A percentile compares a stretch with the other conserved stretches of the same genome.
phyloP scores from a whole-genome alignment of 2,113 vertebrate species.

The Leptobrachium leishanense region DNA sequence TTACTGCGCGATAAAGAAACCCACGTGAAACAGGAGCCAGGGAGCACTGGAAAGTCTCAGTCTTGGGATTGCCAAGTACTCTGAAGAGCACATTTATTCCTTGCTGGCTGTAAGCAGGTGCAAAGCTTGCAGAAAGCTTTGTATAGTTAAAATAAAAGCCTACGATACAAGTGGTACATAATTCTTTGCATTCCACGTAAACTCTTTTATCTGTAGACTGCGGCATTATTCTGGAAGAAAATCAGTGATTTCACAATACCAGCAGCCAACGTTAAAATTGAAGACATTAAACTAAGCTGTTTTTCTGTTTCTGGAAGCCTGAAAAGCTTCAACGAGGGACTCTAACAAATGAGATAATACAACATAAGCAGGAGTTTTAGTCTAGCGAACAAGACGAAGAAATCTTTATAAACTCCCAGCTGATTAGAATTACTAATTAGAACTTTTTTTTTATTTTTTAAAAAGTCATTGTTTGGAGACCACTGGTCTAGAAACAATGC shows the following conservation, averaged over 20 bases:
- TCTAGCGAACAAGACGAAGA: neutral
- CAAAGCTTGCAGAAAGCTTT: neutral
- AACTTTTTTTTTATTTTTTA: no score
- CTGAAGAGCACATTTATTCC: slow-evolving; percentile 42
- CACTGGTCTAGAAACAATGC: no score
- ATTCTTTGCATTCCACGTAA: neutral
- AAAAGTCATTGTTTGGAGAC: no score
- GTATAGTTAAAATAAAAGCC: neutral
- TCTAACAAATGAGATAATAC: slow-evolving; percentile 26
- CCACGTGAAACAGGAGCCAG: slow-evolving; percentile 41
- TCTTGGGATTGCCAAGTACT: slow-evolving; percentile 42
- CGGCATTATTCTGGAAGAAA: neutral
- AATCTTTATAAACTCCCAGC: neutral
- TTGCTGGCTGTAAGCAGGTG: slow-evolving; percentile 8
- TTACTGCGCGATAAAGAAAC: slow-evolving; percentile 42
- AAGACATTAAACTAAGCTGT: slow-evolving; percentile 27
- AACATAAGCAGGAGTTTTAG: neutral
- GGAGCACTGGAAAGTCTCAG: slow-evolving; percentile 42
- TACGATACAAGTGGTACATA: neutral
- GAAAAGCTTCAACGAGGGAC: slow-evolving; percentile 25
- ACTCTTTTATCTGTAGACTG: neutral
- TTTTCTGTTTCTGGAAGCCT: slow-evolving; percentile 23
- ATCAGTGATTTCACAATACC: slow-evolving; percentile 1
- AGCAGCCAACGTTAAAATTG: slow-evolving; percentile 18
- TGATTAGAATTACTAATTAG: neutral